Base-by-base conservation (phyloP, 2,888 invertebrate species). In the Macaria liturata region DNA sequence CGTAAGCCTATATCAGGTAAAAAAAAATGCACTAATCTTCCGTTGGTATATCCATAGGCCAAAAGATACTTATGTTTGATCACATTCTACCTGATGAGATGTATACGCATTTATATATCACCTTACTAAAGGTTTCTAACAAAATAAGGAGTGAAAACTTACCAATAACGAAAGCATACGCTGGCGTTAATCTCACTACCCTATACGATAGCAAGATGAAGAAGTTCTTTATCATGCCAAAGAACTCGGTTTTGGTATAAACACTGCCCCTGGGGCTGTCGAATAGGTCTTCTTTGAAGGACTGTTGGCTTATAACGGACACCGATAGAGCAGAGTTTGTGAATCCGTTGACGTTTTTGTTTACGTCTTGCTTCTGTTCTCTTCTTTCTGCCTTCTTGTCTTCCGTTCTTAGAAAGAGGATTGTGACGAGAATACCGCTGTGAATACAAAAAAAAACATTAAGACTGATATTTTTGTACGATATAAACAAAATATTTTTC, bases 121-220 rank as follows among this genome's bases (percentile, higher is more conserved):
- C 20, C 20, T 20, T 20, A 20, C 20, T 20, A 20, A 20, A 20
- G 20, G 20, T 20, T 20, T 20, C 20, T 20, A 20, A 20, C 20
- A 20, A 20, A 20, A 1, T 1, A 37, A 37, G 34, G 4, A 37
- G 34, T 37, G 3, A 37, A n/a, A 9, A 44, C 53, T 9, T 59
- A 59, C 59, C 59, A 55, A 97, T 94, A 39, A 96, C 95, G 72
- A 97, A 95, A 44, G 96, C 92, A 78, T 97, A 97, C 0, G 96
- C 96, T 0, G 97, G 96, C 1, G 97, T 97, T 54, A 97, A 83
- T 62, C 97, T 94, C 60, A 94, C 91, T 72, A 95, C 93, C 64
- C 97, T 79, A 66, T 91, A 91, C 4, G 80, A 80, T 58, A 93
- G 75, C 68, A 93, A 78, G 30, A 93, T 86, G 6, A 93, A 70